A percentile compares a stretch with the other conserved stretches of the same genome.
phyloP scores from a whole-genome alignment of 2,797 vertebrate genomes.

The Gambusia yucatana region DNA sequence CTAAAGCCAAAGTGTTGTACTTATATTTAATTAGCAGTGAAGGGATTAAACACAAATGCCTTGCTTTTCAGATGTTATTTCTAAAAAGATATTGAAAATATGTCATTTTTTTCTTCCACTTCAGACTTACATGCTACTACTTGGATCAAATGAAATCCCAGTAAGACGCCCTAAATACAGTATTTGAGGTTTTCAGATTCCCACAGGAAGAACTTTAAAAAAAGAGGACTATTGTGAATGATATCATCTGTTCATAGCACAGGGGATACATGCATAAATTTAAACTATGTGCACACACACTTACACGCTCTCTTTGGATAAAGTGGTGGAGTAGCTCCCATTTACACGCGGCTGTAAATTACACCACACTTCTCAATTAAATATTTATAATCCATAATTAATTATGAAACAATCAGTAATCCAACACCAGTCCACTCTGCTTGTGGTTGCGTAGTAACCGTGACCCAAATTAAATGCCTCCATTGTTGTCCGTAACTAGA shows the following conservation, averaged over 20 bases:
- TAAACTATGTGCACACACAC: constrained; percentile 40
- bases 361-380: constrained; percentile 79
- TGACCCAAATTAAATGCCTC: constrained; percentile 82
- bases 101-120: not conserved
- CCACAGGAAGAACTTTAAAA: not conserved
- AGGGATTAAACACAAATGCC: not conserved
- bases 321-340: constrained; percentile 63
- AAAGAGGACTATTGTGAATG: not conserved
- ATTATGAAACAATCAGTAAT: constrained; percentile 85
- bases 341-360: constrained; percentile 83
- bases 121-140: not conserved
- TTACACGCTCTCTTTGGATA: constrained; percentile 25
- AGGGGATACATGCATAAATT: constrained; percentile 44
- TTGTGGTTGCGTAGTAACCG: constrained; percentile 82
- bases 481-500: constrained; percentile 78
- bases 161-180: not conserved
- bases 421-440: constrained; percentile 77
- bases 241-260: constrained; percentile 8
- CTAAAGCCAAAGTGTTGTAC: not conserved
- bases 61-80: not conserved
- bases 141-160: not conserved
- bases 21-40: not conserved
- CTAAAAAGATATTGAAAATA: not conserved
- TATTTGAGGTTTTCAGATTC: not conserved
- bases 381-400: constrained; percentile 83